These are phyloP conservation scores for Linyphia triangularis DNA, from an alignment of 2,888 invertebrate genomes.

Conservation along the genomic window DNA sequence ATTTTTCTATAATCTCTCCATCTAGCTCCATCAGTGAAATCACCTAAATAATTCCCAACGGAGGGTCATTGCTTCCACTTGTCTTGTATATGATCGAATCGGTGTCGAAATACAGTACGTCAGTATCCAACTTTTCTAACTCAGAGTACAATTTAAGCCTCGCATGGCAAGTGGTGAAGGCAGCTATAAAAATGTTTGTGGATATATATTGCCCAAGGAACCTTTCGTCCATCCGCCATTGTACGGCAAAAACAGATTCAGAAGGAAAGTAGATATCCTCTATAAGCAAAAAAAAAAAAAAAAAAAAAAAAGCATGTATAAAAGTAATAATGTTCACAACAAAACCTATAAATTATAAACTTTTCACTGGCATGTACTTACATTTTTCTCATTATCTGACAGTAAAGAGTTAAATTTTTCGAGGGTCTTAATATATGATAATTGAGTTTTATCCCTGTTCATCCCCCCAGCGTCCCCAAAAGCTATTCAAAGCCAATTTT, in stretches of 20 bases:
- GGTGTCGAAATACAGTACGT: not conserved
- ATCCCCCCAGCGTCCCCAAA: too few relatives aligned
- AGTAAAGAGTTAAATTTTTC: too few relatives aligned
- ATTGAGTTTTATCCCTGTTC: too few relatives aligned
- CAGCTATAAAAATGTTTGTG: not conserved
- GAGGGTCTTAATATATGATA: too few relatives aligned
- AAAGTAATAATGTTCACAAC: too few relatives aligned
- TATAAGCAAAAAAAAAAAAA: not conserved
- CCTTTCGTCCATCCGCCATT: not conserved
- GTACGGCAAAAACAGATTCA: not conserved
- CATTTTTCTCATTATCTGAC: too few relatives aligned
- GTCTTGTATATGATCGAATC: not conserved
- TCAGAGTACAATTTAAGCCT: not conserved
- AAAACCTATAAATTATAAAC: too few relatives aligned
- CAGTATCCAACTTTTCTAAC: not conserved
- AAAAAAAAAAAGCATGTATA: not conserved
- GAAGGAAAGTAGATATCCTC: not conserved
- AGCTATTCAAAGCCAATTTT: too few relatives aligned
- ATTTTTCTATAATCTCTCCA: not conserved
- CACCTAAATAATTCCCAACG: not conserved
- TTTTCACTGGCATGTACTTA: too few relatives aligned
- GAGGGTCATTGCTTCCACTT: not conserved
- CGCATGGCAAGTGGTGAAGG: not conserved
- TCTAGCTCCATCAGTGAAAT: slow-evolving; percentile 4
- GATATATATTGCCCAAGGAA: not conserved